Evolutionary conservation across 2,797 vertebrate genomes (phyloP), one percentile per base, ranked within the genome.

Genomic region (Pogoniulus pusillus): DNA sequence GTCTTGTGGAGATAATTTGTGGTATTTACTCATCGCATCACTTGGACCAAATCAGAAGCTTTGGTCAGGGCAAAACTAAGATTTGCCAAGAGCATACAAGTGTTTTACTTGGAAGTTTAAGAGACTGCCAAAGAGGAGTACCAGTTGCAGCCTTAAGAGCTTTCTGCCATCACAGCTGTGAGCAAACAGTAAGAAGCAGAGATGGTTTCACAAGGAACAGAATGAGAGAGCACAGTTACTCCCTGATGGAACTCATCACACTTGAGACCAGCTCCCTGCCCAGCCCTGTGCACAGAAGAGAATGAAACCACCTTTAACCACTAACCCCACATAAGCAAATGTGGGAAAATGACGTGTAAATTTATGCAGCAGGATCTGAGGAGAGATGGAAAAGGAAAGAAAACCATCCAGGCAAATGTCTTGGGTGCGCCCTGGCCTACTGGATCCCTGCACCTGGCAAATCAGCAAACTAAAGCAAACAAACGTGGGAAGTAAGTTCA

Each of bases 401-500:
- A 90, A 91, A 93, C 65, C 81, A 93, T 73, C 77, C 81, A 93
- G 91, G 85, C 94, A 96, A 95, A 91, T 93, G 95, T 92, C 70
- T 95, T 90, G 92, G 90, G 87, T 93, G 81, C 81, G 81, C 84
- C 86, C 85, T 71, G 94, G 96, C 91, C 96, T 94, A 91, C 88
- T 91, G 92, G 93, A 95, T 92, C 94, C 66, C 63, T 97, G 93
- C 97, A 98, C 98, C 97, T 97, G 98, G 97, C 86, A 95, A 96
- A 95, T 93, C 88, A 87, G 91, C 96, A 97, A 98, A 97, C 94
- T 97, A 96, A 97, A 97, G 97, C 96, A 98, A 98, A 98, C 97
- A 97, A 73, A 95, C 81, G 94, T 96, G 96, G 96, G 97, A 98
- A 97, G 97, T 96, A 95, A 98, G 97, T 98, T 98, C 97, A 94